Evolutionary conservation across 2,113 vertebrate species (phyloP).

Genomic region (Micronycteris hirsuta): DNA sequence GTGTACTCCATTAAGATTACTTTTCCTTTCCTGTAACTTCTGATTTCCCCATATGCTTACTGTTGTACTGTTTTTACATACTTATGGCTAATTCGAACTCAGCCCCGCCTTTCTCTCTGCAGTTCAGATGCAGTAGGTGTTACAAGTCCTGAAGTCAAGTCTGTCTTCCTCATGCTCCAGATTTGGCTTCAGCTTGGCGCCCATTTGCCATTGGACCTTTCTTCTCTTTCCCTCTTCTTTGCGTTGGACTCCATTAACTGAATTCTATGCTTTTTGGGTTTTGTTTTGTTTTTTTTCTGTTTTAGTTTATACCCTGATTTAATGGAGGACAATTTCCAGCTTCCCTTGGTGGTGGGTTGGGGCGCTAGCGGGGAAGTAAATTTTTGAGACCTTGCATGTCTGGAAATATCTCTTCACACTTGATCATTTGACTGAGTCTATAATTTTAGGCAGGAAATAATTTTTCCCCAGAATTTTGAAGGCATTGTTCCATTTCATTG

Average conservation of each 20-base stretch:
- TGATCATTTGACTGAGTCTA: not conserved
- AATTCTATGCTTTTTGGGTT: not conserved
- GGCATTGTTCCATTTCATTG: not conserved
- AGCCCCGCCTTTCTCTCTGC: not conserved
- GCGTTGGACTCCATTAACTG: not conserved
- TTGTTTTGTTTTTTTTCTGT: not conserved
- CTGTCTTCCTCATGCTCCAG: not conserved
- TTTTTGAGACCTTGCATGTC: not conserved
- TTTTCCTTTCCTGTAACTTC: conserved; percentile 28
- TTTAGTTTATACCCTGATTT: not conserved
- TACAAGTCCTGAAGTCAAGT: not conserved
- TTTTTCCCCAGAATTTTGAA: not conserved
- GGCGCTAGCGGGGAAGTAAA: not conserved
- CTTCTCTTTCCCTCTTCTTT: not conserved
- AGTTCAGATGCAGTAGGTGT: not conserved
- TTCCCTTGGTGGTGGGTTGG: not conserved
- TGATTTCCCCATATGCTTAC: not conserved
- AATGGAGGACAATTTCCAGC: not conserved
- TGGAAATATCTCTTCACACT: not conserved
- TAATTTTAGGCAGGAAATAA: not conserved
- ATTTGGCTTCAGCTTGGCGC: not conserved
- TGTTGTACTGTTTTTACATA: not conserved
- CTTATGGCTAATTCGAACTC: not conserved
- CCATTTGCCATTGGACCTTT: not conserved
- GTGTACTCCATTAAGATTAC: not conserved